Evolutionary conservation across 2,113 vertebrate species (phyloP).

Genomic region (Herpetotheres cachinnans): DNA sequence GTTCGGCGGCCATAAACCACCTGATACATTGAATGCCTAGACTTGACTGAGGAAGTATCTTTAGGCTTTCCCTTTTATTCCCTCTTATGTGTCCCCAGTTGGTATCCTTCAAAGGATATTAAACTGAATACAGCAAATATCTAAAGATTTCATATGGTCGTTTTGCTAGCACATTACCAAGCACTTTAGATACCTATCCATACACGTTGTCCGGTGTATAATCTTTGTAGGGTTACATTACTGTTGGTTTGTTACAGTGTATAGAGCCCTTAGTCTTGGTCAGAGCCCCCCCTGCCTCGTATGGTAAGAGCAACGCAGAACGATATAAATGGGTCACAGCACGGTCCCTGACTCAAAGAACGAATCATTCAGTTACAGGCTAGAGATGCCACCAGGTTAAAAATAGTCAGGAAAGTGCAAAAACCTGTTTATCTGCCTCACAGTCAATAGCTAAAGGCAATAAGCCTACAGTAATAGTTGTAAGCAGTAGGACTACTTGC

Average conservation of each 20-base stretch:
- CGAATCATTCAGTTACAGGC: neutral
- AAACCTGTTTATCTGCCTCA: neutral
- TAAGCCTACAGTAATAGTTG: neutral
- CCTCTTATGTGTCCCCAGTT: neutral
- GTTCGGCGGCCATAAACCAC: neutral
- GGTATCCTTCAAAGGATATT: neutral
- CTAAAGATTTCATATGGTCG: neutral
- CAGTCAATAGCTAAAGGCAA: neutral
- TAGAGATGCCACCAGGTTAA: neutral
- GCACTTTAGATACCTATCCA: neutral
- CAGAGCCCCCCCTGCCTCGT: neutral
- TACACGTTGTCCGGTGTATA: neutral
- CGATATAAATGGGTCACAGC: neutral
- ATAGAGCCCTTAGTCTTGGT: neutral
- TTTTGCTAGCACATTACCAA: neutral
- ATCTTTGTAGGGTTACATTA: neutral
- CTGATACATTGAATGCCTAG: accelerated
- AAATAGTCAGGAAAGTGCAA: neutral
- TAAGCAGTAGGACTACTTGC: neutral
- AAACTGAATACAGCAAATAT: neutral
- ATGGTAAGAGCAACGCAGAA: neutral
- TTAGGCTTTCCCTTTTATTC: neutral
- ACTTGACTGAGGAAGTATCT: neutral
- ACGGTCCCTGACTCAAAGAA: neutral
- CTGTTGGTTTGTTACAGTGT: neutral